These are phyloP conservation scores for Hirtodrosophila confusa DNA, from an alignment of 2,888 invertebrate species.

Conservation along the genomic window DNA sequence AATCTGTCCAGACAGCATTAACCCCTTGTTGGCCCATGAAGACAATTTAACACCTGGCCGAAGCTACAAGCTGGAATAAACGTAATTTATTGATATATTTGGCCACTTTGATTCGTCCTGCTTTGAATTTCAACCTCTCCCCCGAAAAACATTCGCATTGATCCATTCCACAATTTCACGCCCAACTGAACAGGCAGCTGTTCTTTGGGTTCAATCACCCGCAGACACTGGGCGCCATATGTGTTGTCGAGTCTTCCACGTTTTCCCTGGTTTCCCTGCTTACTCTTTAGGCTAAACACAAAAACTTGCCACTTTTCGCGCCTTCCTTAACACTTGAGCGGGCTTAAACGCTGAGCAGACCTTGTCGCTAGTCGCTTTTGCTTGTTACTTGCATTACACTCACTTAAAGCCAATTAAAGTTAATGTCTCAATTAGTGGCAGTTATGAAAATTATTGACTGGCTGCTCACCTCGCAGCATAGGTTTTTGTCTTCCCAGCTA, in stretches of 20 bases:
- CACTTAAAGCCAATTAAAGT: conserved; percentile 72
- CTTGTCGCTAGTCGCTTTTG: conserved; percentile 32
- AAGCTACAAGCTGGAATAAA: conserved; percentile 21
- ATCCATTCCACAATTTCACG: conserved; percentile 53
- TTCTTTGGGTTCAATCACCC: conserved; percentile 51
- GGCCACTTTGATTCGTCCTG: conserved; percentile 54
- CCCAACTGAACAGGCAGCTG: conserved; percentile 48
- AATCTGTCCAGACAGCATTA: conserved; percentile 45
- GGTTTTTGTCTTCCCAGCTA: conserved; percentile 13
- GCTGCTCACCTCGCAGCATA: conserved; percentile 25
- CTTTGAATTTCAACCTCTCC: background rate
- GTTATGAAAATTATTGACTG: conserved; percentile 77
- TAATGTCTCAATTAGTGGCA: conserved; percentile 77
- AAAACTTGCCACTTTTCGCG: conserved; percentile 44
- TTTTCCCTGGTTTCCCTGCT: conserved; percentile 10
- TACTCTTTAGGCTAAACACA: conserved; percentile 42
- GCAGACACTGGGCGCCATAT: conserved; percentile 34
- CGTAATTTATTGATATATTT: conserved; percentile 72
- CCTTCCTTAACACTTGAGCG: conserved; percentile 55
- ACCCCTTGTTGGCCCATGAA: conserved; percentile 52
- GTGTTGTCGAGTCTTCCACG: conserved; percentile 20
- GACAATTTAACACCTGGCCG: conserved; percentile 68
- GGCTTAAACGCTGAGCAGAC: conserved; percentile 35
- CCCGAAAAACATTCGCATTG: background rate
- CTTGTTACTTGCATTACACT: conserved; percentile 60